Percentiles rank a stretch among this genome's conserved stretches.
These are phyloP conservation scores for Staurois parvus DNA, from an alignment of 2,797 vertebrate species.

Conservation along the genomic window DNA sequence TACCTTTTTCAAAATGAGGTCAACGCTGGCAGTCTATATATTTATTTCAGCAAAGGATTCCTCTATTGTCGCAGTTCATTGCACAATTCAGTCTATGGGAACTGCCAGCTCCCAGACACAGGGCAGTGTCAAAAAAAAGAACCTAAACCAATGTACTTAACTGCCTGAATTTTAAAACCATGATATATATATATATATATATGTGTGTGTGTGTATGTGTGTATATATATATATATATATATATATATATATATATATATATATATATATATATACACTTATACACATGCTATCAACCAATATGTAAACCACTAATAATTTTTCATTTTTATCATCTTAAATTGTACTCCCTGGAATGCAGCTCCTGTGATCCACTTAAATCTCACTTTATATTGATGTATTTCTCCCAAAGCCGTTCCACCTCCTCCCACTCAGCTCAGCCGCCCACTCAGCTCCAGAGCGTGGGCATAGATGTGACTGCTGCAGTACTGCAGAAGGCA, in stretches of 20 bases:
- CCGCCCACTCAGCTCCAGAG: slow-evolving; percentile 60
- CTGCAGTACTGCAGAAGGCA: slow-evolving; percentile 57
- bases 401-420: slow-evolving; percentile 50
- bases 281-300: background rate
- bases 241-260: background rate
- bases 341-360: slow-evolving; percentile 24
- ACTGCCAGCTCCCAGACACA: background rate
- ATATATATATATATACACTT: background rate
- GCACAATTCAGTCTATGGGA: background rate
- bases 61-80: background rate
- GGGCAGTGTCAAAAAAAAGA: no score
- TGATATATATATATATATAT: no score
- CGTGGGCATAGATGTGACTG: slow-evolving; percentile 59
- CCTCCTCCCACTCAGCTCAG: slow-evolving; percentile 58
- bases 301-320: no score
- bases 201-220: background rate
- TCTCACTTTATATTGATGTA: slow-evolving; percentile 58
- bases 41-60: no score
- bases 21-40: background rate
- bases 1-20: background rate
- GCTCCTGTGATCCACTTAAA: slow-evolving; percentile 39
- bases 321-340: background rate
- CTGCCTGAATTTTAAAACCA: no score
- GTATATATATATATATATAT: background rate
- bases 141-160: background rate